These are phyloP conservation scores for Erebia palarica DNA, from an alignment of 2,888 invertebrate genomes.

Conservation along the genomic window DNA sequence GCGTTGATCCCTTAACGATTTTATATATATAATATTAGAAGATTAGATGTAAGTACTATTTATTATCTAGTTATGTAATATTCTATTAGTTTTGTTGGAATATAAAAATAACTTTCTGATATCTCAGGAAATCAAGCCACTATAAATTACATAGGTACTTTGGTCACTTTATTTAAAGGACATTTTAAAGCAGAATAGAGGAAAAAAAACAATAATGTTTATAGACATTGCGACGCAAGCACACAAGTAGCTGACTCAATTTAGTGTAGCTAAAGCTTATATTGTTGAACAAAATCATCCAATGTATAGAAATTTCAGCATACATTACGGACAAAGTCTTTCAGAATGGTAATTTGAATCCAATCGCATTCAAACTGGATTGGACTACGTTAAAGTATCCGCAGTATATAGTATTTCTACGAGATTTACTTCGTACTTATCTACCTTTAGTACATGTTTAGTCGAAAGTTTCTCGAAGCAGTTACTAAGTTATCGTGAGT, in stretches of 20 bases:
- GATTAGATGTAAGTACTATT: too few species aligned
- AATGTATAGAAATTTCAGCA: conserved; percentile 5
- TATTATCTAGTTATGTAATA: too few species aligned
- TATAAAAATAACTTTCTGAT: too few species aligned
- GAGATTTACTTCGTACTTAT: conserved; percentile 21
- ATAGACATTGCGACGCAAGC: neutral
- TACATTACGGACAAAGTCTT: neutral
- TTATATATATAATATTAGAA: too few species aligned
- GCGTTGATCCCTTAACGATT: too few species aligned
- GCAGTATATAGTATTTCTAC: conserved; percentile 11
- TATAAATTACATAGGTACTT: too few species aligned
- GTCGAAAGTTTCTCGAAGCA: neutral
- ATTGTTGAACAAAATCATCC: conserved; percentile 5
- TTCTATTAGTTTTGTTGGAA: too few species aligned
- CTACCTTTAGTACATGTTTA: neutral
- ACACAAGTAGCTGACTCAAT: conserved; percentile 7
- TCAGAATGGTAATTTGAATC: conserved; percentile 6
- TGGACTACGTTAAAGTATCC: conserved; percentile 6
- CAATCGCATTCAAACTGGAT: conserved; percentile 9
- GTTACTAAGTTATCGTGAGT: neutral
- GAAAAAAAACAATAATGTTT: too few species aligned
- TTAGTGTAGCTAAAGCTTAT: conserved; percentile 2
- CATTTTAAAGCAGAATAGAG: too few species aligned
- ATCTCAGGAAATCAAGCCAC: too few species aligned
- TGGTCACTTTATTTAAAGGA: too few species aligned